Base-by-base conservation (phyloP, 53 echinoderm and acorn worm species). In the Echinarachnius parma region DNA sequence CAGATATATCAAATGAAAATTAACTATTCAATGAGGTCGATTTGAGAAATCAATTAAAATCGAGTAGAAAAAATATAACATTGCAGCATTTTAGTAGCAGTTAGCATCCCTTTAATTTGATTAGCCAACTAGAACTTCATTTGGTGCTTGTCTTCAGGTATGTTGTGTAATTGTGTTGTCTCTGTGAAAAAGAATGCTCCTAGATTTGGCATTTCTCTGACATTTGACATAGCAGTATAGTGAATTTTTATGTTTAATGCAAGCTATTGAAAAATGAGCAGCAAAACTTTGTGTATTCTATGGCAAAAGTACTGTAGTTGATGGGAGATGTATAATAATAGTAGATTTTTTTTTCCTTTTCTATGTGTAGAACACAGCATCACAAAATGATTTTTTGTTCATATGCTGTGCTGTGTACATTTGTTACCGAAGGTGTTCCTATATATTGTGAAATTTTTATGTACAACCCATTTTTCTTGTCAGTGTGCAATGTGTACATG, bases 401-500 rank as follows among this genome's bases (percentile, higher is more conserved):
- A 21, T 16, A 26, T 42, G 14, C 39, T 46, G 74, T 72, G 74
- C 74, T 72, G 57, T 72, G 74, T 46, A 56, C 55, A 57, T 56
- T 52, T 55, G 37, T 72, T 72, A 11, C 28, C 28, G 74, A 57
- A 54, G 28, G 57, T 72, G 74, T 72, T 72, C 74, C 74, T 72
- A 72, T 72, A 72, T 72, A 72, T 72, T 22, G 74, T 72, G 57
- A 72, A 45, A 72, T 72, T 55, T 72, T 56, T 72, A 72, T 72
- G 74, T 72, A 72, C 74, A 72, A 44, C 74, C 74, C 46, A 72
- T 56, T n/a, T n/a, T 72, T 72, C 52, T 72, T 56, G 74, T 72
- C 74, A 72, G 74, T 72, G 74, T 72, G 74, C 74, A 72, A 72
- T 72, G 74, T 72, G 74, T 72, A 72, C 74, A 72, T 72, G 74